These are phyloP conservation scores for Busseola fusca DNA, from an alignment of 2,888 invertebrate genomes.

Conservation along the genomic window DNA sequence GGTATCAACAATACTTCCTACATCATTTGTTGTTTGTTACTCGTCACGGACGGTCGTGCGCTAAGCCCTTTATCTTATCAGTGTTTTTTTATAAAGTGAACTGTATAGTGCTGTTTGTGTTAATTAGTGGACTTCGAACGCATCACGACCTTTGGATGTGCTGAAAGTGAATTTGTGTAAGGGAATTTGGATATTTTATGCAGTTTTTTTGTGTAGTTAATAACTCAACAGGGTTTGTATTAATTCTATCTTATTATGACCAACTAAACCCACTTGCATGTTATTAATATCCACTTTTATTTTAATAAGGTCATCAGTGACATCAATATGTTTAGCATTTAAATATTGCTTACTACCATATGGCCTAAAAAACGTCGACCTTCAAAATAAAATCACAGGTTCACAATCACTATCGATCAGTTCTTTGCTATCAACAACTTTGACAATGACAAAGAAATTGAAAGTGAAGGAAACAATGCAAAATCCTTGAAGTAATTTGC, in stretches of 20 bases:
- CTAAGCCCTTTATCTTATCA: constrained; percentile 59
- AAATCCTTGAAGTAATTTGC: constrained; percentile 43
- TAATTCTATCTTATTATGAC: background rate
- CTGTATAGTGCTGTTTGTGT: constrained; percentile 56
- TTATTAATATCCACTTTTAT: background rate
- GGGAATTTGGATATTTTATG: constrained; percentile 12
- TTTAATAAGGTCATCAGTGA: constrained; percentile 32
- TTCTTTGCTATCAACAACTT: constrained; percentile 6
- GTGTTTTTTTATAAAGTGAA: constrained; percentile 49
- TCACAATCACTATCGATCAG: constrained; percentile 14
- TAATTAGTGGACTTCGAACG: constrained; percentile 54
- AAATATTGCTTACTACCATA: background rate
- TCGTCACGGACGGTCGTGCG: constrained; percentile 71
- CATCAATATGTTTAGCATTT: background rate
- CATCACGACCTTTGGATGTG: constrained; percentile 60
- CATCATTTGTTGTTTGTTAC: constrained; percentile 77
- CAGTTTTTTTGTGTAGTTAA: background rate
- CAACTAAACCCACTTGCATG: background rate
- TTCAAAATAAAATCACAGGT: constrained; percentile 14
- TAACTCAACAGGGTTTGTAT: constrained; percentile 33
- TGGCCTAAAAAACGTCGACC: background rate
- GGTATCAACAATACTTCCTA: constrained; percentile 75
- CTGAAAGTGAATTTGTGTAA: constrained; percentile 62
- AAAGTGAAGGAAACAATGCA: constrained; percentile 37
- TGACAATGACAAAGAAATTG: constrained; percentile 46